A percentile compares a stretch with the other conserved stretches of the same genome.
phyloP scores from a whole-genome alignment of 1,140 invertebrate species.

The Trichonephila inaurata region DNA sequence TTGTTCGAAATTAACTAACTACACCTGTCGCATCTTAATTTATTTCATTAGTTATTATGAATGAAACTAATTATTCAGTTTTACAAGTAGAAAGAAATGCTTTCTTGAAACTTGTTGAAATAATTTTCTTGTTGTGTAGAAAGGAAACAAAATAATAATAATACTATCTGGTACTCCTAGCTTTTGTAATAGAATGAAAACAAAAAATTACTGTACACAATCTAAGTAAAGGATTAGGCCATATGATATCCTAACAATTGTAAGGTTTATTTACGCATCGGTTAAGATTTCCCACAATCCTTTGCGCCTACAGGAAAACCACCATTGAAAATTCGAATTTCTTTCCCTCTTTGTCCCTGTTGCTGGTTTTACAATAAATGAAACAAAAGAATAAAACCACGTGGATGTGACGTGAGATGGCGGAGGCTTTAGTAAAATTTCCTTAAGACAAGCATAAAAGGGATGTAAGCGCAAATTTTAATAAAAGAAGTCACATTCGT shows the following conservation, averaged over 20 bases:
- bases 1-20: too few species aligned
- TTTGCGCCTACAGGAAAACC: neutral
- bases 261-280: slow-evolving; percentile 33
- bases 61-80: too few species aligned
- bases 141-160: neutral
- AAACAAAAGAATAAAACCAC: slow-evolving; percentile 65
- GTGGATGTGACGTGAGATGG: slow-evolving; percentile 65
- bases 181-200: neutral
- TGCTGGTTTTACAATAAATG: slow-evolving; percentile 25
- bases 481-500: slow-evolving; percentile 36
- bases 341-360: slow-evolving; percentile 34
- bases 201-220: neutral
- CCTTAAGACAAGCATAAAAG: slow-evolving; percentile 67
- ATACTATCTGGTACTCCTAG: neutral
- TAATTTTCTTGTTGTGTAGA: neutral
- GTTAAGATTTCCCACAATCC: slow-evolving; percentile 38
- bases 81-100: too few species aligned
- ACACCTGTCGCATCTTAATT: neutral
- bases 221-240: neutral
- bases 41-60: too few species aligned
- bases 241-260: neutral
- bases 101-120: too few species aligned
- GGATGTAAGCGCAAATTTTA: slow-evolving; percentile 34
- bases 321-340: neutral
- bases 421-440: slow-evolving; percentile 42